Evolutionary conservation across 2,888 invertebrate genomes (phyloP).

Genomic region (Acanthosepion pharaonis): DNA sequence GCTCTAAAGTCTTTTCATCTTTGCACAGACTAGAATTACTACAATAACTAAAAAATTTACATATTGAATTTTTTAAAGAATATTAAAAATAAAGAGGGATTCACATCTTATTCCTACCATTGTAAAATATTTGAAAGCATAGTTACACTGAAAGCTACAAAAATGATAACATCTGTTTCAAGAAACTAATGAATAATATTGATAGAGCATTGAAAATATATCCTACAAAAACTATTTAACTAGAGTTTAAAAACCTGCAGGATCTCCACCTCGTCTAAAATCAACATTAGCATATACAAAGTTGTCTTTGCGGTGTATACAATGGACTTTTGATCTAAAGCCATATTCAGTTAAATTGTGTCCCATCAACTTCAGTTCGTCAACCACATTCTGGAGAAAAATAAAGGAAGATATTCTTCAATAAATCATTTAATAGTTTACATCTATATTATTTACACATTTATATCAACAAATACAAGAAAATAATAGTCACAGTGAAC

Average conservation of each 20-base stretch:
- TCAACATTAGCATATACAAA: conserved; percentile 66
- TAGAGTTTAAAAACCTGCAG: conserved; percentile 60
- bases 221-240: not conserved
- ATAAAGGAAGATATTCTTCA: not conserved
- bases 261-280: conserved; percentile 66
- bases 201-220: not conserved
- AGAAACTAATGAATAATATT: not conserved
- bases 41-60: not conserved
- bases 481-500: no score
- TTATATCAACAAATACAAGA: no score
- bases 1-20: not conserved
- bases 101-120: not conserved
- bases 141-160: no score
- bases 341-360: conserved; percentile 59
- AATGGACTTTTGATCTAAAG: conserved; percentile 59
- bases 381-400: conserved; percentile 58
- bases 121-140: no score
- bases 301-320: conserved; percentile 54
- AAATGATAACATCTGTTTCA: not conserved
- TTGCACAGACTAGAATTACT: not conserved
- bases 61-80: not conserved
- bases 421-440: conserved; percentile 25
- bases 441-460: not conserved
- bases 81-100: not conserved
- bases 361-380: conserved; percentile 59